These are phyloP conservation scores for Taxidea taxus DNA, from an alignment of 2,113 vertebrate genomes.

Conservation along the genomic window DNA sequence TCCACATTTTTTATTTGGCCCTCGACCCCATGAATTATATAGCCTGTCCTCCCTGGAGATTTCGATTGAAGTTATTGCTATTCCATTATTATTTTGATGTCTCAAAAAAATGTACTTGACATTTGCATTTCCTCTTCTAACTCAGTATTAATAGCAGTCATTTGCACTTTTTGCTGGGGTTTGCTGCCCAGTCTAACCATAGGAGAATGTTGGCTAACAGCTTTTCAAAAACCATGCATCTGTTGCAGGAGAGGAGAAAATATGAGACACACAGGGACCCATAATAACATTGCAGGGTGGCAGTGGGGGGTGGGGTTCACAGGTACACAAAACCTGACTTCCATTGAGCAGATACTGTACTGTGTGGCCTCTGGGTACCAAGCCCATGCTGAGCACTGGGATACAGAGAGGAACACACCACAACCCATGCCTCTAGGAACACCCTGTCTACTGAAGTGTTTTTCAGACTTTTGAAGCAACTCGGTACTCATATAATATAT, in stretches of 20 bases:
- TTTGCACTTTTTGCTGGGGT: not conserved
- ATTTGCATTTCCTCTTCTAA: not conserved
- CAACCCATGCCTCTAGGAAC: not conserved
- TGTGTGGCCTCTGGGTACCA: too few relatives aligned
- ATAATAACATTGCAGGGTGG: accelerated
- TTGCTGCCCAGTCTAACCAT: not conserved
- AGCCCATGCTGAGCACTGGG: accelerated
- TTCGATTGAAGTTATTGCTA: not conserved
- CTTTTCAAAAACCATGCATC: not conserved
- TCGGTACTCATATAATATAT: too few relatives aligned
- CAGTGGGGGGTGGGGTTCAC: not conserved
- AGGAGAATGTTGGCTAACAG: not conserved
- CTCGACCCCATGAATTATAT: not conserved
- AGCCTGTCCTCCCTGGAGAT: not conserved
- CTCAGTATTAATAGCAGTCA: not conserved
- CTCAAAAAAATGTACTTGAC: not conserved
- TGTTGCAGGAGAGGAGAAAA: not conserved
- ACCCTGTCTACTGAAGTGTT: not conserved
- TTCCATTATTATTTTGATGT: not conserved
- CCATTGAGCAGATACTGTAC: not conserved
- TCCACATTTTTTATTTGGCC: not conserved
- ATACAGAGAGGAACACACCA: not conserved
- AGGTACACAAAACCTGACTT: not conserved
- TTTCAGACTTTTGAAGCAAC: not conserved
- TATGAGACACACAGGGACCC: not conserved